phyloP scores from a whole-genome alignment of 2,888 invertebrate species.

The Strigamia crassipes region DNA sequence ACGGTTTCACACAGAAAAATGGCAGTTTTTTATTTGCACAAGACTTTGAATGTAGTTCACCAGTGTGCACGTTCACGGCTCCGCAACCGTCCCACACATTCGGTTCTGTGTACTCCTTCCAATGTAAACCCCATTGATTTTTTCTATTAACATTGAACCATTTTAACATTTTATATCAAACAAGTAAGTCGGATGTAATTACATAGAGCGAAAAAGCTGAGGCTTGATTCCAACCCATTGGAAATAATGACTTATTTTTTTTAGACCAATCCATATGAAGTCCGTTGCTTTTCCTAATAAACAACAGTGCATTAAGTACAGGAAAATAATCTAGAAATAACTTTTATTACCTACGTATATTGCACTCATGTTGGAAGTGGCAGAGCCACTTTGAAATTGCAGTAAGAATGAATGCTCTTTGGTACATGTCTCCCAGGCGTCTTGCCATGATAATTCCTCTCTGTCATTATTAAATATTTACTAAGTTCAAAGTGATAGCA shows the following conservation, averaged over 20 bases:
- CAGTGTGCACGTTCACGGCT: not conserved
- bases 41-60: not conserved
- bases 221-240: not conserved
- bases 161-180: not conserved
- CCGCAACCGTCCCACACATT: not conserved
- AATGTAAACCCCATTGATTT: not conserved
- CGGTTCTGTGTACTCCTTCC: not conserved
- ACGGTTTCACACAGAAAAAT: not conserved
- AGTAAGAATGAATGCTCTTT: not conserved
- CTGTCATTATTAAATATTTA: not conserved
- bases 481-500: no score
- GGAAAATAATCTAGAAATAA: not conserved
- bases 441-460: not conserved
- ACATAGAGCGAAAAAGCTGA: not conserved
- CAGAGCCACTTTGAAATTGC: not conserved
- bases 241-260: not conserved
- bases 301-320: not conserved
- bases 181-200: not conserved
- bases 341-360: not conserved
- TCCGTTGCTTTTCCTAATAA: not conserved
- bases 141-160: not conserved
- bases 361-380: not conserved
- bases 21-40: not conserved
- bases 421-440: not conserved
- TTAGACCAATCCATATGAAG: not conserved